phyloP scores from a whole-genome alignment of 1,140 invertebrate species.

The Pogonomyrmex californicus region DNA sequence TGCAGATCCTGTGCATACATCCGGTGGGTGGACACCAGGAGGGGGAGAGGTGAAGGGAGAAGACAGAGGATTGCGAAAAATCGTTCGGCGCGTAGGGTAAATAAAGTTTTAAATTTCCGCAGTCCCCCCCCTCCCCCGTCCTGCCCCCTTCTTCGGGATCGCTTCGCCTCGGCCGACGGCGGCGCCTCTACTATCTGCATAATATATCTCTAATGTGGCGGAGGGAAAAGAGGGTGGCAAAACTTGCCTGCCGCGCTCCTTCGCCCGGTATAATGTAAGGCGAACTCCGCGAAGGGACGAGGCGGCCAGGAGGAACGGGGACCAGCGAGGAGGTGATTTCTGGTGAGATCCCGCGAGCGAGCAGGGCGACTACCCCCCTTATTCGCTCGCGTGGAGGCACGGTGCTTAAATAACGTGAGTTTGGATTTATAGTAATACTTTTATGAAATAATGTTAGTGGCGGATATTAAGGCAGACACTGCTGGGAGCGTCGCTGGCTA shows the following conservation, averaged over 20 bases:
- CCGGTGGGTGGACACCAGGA: neutral
- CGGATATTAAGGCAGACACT: conserved; percentile 83
- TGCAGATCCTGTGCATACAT: conserved; percentile 44
- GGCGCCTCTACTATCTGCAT: conserved; percentile 81
- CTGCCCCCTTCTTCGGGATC: neutral
- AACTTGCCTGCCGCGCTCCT: conserved; percentile 76
- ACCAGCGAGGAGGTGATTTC: conserved; percentile 40
- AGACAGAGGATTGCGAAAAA: conserved; percentile 65
- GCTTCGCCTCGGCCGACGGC: conserved; percentile 60
- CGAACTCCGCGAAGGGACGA: conserved; percentile 60
- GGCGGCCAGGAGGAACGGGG: neutral
- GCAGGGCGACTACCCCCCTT: neutral
- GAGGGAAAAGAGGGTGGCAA: conserved; percentile 81
- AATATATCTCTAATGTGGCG: conserved; percentile 80
- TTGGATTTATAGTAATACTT: conserved; percentile 87
- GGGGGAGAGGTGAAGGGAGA: conserved; percentile 58
- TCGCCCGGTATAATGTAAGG: conserved; percentile 76
- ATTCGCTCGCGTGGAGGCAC: conserved; percentile 68
- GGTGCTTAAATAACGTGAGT: conserved; percentile 86
- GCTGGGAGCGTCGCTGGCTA: conserved; percentile 74
- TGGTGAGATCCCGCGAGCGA: conserved; percentile 46
- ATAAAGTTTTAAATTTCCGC: conserved; percentile 85
- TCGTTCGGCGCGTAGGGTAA: conserved; percentile 81
- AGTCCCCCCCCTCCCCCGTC: conserved; percentile 11
- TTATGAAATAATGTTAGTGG: conserved; percentile 88